Base-by-base conservation (phyloP, 2,113 vertebrate genomes). In the Phylloscopus trochilus region DNA sequence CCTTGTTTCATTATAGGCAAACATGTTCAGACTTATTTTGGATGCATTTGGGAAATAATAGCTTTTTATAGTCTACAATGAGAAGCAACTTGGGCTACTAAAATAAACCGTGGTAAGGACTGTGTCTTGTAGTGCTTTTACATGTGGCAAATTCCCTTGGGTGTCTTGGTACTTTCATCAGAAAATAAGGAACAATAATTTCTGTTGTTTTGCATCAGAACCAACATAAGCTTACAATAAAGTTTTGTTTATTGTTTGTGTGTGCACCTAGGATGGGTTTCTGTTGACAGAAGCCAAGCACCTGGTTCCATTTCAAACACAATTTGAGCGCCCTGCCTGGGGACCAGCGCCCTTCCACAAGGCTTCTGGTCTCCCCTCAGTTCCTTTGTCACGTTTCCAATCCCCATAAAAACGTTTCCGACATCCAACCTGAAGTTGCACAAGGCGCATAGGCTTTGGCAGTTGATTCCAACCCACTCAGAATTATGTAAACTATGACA, bases 171-270 rank as follows among this genome's bases (percentile, higher is more conserved):
- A 24, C 76, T 95, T 95, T 87, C 66, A 72, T 90, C 90, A 84
- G 93, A 92, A 94, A 93, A 86, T 69, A 87, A 78, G 10, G 31
- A 97, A 96, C 86, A 93, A 19, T 89, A 95, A 97, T 96, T 95
- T 90, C 27, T 83, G n/a, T 84, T 97, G 96, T 94, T 95, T 70
- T 90, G 52, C 58, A 90, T 86, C 64, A 90, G 64, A 51, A 33
- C 51, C 70, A 67, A 95, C 72, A 93, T n/a, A 64, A 70, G 59
- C 83, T 93, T 89, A 47, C 87, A 87, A 67, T 51, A 62, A 89
- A 15, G 15, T 37, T 74, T 59, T 10, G 7, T 80, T 88, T 86
- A 69, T 31, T 33, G 19, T 24, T 75, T 37, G 10, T 43, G 35
- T 2, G 8, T 10, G 52, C 67, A 58, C 60, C 4, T 8, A 63